Base-by-base conservation (phyloP, 2,888 invertebrate species). In the Sceliomorpha sp. region DNA sequence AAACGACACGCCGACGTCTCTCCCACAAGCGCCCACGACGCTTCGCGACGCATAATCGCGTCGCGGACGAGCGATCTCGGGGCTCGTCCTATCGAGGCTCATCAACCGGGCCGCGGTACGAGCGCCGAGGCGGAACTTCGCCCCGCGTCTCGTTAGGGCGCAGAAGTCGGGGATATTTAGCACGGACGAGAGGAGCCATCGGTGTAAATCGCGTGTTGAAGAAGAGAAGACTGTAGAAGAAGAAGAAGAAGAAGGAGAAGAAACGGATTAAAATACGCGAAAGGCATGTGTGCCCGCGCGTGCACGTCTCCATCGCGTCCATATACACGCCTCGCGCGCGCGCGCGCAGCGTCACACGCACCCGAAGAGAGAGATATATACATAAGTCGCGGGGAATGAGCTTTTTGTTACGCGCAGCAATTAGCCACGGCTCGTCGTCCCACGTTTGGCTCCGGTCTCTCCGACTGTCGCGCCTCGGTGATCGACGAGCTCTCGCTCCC, bases 401-500 rank as follows among this genome's bases (percentile, higher is more conserved):
- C 80, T 84, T 85, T 82, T 83, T 85, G 78, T 80, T 77, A 77
- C 75, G 78, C 74, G 70, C 73, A 74, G 82, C 83, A 86, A 86
- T 86, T 86, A 86, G 84, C 84, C 80, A 84, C 82, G 85, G 83
- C 81, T 85, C 80, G 84, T 83, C 81, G 80, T 83, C 77, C 70
- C 77, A 76, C 76, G 72, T 78, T 80, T 78, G 62, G 73, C 74
- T 77, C 76, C 75, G 69, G 74, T 72, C 70, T 71, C 75, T 55
- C 37, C 36, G 31, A 48, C 62, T 51, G 53, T 62, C 68, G 58
- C 66, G 60, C 55, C 66, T 42, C 31, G 55, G 63, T 63, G 69
- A 74, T 74, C 69, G 64, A 72, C 67, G 71, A 67, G n/a, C n/a
- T n/a, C n/a, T n/a, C n/a, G n/a, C n/a, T n/a, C n/a, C n/a, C n/a